Evolutionary conservation across 2,113 vertebrate species (phyloP).

Genomic region (Dicerorhinus sumatrensis): DNA sequence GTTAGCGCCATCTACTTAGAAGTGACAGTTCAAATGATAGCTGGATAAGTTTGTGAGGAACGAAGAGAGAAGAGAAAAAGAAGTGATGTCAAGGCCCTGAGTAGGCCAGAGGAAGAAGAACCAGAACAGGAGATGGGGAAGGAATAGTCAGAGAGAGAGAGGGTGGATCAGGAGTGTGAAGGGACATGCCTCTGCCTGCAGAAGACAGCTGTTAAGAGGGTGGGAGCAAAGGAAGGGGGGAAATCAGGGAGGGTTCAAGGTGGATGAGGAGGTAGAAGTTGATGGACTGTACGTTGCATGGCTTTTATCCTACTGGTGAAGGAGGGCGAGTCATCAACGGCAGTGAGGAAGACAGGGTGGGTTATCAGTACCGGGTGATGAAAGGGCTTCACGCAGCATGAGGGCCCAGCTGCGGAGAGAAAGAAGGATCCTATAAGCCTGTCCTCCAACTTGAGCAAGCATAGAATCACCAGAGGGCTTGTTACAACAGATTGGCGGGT

Average conservation of each 20-base stretch:
- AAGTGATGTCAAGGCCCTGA: not conserved
- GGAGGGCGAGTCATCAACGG: not conserved
- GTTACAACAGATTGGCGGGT: accelerated
- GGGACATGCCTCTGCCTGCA: accelerated
- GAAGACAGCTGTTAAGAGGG: not conserved
- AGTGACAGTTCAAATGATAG: not conserved
- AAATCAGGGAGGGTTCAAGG: not conserved
- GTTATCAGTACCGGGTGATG: not conserved
- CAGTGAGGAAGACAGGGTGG: not conserved
- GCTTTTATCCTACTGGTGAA: not conserved
- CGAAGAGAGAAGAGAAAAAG: not conserved
- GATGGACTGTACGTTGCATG: not conserved
- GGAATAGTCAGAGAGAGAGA: not conserved
- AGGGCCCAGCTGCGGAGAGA: not conserved
- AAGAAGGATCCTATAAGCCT: too few relatives aligned
- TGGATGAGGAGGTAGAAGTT: not conserved
- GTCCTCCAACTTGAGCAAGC: not conserved
- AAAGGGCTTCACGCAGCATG: not conserved
- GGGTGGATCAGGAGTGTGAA: not conserved
- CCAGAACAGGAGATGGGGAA: not conserved
- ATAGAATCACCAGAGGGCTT: not conserved
- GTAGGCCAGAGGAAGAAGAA: not conserved
- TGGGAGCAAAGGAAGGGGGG: accelerated
- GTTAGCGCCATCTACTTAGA: not conserved
- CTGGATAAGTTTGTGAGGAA: not conserved